A percentile compares a stretch with the other conserved stretches of the same genome.
phyloP scores from a whole-genome alignment of 2,888 invertebrate genomes.

The Trisateles emortualis region DNA sequence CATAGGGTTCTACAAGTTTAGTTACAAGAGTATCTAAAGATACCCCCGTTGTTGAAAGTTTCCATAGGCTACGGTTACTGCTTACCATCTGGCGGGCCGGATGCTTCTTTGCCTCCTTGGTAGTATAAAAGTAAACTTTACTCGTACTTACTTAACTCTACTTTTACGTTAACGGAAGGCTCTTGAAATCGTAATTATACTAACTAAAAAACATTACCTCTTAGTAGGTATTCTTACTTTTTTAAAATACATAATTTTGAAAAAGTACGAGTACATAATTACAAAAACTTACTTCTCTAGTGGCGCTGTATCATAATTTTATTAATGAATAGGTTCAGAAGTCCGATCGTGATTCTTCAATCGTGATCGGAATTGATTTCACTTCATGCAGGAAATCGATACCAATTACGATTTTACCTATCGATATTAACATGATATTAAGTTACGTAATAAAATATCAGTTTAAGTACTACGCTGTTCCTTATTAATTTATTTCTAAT shows the following conservation, averaged over 20 bases:
- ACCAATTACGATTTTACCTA: slow-evolving; percentile 21
- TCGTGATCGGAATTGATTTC: slow-evolving; percentile 22
- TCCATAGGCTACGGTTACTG: too few species aligned
- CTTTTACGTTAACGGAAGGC: too few species aligned
- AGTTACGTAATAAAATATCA: slow-evolving; percentile 1
- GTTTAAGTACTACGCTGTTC: background rate
- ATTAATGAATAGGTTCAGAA: slow-evolving; percentile 7
- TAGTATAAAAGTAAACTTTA: too few species aligned
- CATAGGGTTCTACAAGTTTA: too few species aligned
- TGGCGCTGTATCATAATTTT: background rate
- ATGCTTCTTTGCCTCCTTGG: too few species aligned
- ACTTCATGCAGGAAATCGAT: slow-evolving; percentile 31
- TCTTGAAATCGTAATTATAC: too few species aligned
- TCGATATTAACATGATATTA: slow-evolving; percentile 5
- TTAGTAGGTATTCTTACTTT: too few species aligned
- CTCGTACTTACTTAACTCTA: too few species aligned
- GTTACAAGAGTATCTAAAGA: too few species aligned
- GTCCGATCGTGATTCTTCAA: slow-evolving; percentile 25
- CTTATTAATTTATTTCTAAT: background rate
- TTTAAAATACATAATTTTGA: background rate
- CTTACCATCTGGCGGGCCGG: too few species aligned
- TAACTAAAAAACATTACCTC: too few species aligned
- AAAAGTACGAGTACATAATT: background rate
- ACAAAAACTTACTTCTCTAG: background rate
- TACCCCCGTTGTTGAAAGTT: too few species aligned